phyloP scores from a whole-genome alignment of 2,888 invertebrate genomes.

The Campopleginae sp. region DNA sequence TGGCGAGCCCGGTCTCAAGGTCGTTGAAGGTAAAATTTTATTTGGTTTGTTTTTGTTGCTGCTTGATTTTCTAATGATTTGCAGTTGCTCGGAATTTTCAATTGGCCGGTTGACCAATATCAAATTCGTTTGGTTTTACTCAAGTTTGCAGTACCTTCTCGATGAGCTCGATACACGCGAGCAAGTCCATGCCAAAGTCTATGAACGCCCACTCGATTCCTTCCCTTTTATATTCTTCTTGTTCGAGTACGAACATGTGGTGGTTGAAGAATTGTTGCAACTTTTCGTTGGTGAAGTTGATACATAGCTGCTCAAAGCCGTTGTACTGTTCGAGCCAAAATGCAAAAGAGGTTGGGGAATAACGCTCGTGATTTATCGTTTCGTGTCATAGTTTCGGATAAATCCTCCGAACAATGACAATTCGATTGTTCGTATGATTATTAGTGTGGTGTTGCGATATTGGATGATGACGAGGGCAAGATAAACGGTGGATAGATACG shows the following conservation, averaged over 20 bases:
- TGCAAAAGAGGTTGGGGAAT: constrained; percentile 51
- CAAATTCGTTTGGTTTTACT: background rate
- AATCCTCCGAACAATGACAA: background rate
- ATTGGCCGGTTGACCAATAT: constrained; percentile 28
- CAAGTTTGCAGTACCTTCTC: constrained; percentile 90
- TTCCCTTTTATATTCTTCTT: constrained; percentile 97
- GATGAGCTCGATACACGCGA: constrained; percentile 97
- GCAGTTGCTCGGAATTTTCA: background rate
- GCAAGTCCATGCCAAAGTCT: constrained; percentile 98
- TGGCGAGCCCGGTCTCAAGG: constrained; percentile 51
- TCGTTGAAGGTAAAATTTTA: constrained; percentile 1
- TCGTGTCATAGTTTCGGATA: background rate
- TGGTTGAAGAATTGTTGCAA: constrained; percentile 99
- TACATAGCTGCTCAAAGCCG: constrained; percentile 99
- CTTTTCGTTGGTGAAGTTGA: constrained; percentile 99
- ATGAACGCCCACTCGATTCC: constrained; percentile 98
- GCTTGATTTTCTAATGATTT: background rate
- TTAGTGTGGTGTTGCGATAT: constrained; percentile 33
- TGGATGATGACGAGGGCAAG: constrained; percentile 19
- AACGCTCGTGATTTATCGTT: constrained; percentile 5
- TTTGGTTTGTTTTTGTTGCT: background rate
- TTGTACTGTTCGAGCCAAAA: constrained; percentile 88
- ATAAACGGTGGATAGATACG: background rate
- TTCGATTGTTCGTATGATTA: constrained; percentile 46
- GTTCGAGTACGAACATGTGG: constrained; percentile 98